These are phyloP conservation scores for Ciconia nigra DNA, from an alignment of 2,797 vertebrate genomes.

Conservation along the genomic window DNA sequence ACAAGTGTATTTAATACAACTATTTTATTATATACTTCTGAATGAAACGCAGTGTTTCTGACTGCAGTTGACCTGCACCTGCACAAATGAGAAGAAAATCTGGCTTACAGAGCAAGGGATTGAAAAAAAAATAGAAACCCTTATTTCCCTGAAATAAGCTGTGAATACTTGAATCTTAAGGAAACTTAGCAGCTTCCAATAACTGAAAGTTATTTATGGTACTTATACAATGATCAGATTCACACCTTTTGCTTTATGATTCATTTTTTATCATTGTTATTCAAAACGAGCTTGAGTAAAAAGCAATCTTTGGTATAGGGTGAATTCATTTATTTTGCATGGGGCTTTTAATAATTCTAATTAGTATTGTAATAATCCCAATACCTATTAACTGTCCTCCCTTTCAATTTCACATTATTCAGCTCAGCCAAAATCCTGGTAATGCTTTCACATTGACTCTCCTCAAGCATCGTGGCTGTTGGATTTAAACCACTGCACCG, in stretches of 20 bases:
- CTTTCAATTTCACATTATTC: not conserved
- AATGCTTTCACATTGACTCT: not conserved
- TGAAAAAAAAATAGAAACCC: not conserved
- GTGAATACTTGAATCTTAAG: not conserved
- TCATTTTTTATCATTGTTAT: not conserved
- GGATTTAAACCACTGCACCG: not conserved
- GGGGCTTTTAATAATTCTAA: not conserved
- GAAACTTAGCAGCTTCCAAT: not conserved
- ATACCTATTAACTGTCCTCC: not conserved
- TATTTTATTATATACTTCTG: not conserved
- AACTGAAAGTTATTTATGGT: not conserved
- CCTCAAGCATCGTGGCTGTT: not conserved
- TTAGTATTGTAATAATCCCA: not conserved
- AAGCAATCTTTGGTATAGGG: not conserved
- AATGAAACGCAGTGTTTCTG: not conserved
- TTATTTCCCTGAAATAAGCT: not conserved
- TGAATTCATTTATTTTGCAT: not conserved
- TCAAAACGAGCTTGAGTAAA: not conserved
- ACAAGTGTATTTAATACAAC: not conserved
- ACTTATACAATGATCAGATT: not conserved
- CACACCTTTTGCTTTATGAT: not conserved
- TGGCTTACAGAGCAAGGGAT: not conserved
- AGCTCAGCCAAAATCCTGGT: not conserved
- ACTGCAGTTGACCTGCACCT: not conserved
- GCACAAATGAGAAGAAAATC: not conserved